phyloP scores from a whole-genome alignment of 2,888 invertebrate genomes.

The Pseudococcus longispinus region DNA sequence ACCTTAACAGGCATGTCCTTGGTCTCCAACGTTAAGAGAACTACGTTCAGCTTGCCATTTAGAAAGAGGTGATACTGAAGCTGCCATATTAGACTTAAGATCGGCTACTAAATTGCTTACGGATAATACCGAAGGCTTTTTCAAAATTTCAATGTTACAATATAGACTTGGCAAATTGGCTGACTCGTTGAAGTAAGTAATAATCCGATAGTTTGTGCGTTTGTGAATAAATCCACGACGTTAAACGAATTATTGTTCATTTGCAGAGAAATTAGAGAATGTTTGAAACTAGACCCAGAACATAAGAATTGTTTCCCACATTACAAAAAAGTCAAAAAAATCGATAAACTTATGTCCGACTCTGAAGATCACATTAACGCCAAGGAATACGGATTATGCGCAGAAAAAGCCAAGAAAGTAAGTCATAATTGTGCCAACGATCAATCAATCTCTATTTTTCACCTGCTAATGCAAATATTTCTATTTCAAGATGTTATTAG shows the following conservation, averaged over 20 bases:
- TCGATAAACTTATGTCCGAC: slow-evolving; percentile 78
- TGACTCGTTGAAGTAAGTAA: slow-evolving; percentile 82
- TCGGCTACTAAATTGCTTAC: slow-evolving; percentile 87
- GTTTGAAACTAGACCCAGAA: slow-evolving; percentile 95
- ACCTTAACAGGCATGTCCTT: slow-evolving; percentile 75
- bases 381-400: slow-evolving; percentile 74
- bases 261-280: slow-evolving; percentile 88
- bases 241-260: not conserved
- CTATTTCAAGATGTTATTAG: slow-evolving; percentile 39
- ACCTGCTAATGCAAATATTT: not conserved
- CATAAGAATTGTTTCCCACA: slow-evolving; percentile 95
- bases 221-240: too few relatives aligned
- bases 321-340: slow-evolving; percentile 94
- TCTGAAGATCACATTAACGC: slow-evolving; percentile 71
- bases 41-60: slow-evolving; percentile 86
- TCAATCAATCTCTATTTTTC: not conserved
- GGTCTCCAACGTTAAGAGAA: slow-evolving; percentile 84
- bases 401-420: slow-evolving; percentile 72
- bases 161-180: slow-evolving; percentile 92
- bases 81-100: slow-evolving; percentile 89
- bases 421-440: not conserved
- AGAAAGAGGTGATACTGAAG: slow-evolving; percentile 77
- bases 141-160: slow-evolving; percentile 81
- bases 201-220: too few relatives aligned
- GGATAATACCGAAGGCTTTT: slow-evolving; percentile 89